Base-by-base conservation (phyloP, 2,797 vertebrate genomes). In the Cryptoprocta ferox region DNA sequence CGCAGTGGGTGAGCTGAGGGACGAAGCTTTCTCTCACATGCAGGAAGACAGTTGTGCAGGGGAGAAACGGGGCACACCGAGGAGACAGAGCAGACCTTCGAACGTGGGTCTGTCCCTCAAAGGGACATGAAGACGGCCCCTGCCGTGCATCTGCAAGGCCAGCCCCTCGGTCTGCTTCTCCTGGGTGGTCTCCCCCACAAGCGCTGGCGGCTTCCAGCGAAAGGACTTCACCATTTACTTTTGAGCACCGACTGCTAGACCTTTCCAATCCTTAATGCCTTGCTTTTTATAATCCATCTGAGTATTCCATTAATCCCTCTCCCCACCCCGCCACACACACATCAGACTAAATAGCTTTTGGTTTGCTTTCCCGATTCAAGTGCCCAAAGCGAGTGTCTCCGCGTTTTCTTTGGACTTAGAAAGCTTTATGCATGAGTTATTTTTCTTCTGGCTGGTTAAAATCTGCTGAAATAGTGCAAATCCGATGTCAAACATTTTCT, bases 371-470 rank as follows among this genome's bases (percentile, higher is more conserved):
- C 61, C 70, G 3, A 45, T 11, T 56, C 53, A 14, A 37, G 87
- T 9, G 78, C 89, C 89, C 71, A 75, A 48, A 32, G 11, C 65
- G 3, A 7, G 65, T 28, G 21, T 71, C 42, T 24, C 42, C 28
- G 75, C 5, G 0, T 83, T 94, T 88, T 78, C 91, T 85, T 63
- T 78, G 39, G 70, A 89, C 1, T 61, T 6, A 94, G 79, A 61
- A 50, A 85, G 53, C 7, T 82, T 79, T 50, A 45, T 11, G 45
- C 91, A 11, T 3, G 50, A 75, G 53, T 19, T 86, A 26, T 66
- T 92, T 94, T 92, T 82, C 84, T 82, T 80, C 63, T 63, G 50
- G 76, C 80, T 96, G 50, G 35, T 68, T 84, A 75, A 85, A 93
- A 81, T 85, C 70, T 85, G 81, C 81, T 70, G 82, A 88, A 96